These are phyloP conservation scores for Loripinus fragilis DNA, from an alignment of 2,888 invertebrate species.

Conservation along the genomic window DNA sequence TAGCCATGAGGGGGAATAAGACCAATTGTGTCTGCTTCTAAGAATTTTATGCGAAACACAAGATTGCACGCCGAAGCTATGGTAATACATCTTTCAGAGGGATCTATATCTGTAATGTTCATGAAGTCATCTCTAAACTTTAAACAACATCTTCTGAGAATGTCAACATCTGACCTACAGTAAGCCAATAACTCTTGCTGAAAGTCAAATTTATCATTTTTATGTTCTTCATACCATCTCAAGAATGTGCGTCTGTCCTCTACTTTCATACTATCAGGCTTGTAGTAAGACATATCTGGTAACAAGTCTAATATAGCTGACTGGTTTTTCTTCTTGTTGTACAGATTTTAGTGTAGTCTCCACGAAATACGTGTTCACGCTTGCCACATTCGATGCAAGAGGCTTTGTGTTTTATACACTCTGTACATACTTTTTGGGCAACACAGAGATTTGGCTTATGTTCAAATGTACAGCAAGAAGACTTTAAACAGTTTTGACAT, in stretches of 20 bases:
- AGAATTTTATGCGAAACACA: background rate
- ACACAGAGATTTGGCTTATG: background rate
- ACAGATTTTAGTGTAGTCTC: conserved; percentile 28
- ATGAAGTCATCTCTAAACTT: background rate
- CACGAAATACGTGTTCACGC: background rate
- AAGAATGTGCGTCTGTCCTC: conserved; percentile 28
- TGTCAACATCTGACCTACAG: conserved; percentile 27
- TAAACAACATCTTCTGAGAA: conserved; percentile 33
- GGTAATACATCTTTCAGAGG: background rate
- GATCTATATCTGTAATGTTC: conserved; percentile 8
- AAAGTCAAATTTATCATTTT: conserved; percentile 21
- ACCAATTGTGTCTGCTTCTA: conserved; percentile 29
- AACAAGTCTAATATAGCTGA: background rate
- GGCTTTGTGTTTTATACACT: background rate
- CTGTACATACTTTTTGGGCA: conserved; percentile 8
- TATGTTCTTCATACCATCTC: conserved; percentile 32
- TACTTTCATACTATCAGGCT: conserved; percentile 44
- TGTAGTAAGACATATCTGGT: conserved; percentile 31
- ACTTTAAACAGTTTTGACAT: background rate
- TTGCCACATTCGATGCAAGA: background rate
- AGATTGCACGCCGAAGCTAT: background rate
- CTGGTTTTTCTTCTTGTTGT: conserved; percentile 32
- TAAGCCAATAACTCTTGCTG: conserved; percentile 28
- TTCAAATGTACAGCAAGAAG: background rate
- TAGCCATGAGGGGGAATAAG: conserved; percentile 49